Evolutionary conservation across 2,113 vertebrate species (phyloP).

Genomic region (Apaloderma vittatum): DNA sequence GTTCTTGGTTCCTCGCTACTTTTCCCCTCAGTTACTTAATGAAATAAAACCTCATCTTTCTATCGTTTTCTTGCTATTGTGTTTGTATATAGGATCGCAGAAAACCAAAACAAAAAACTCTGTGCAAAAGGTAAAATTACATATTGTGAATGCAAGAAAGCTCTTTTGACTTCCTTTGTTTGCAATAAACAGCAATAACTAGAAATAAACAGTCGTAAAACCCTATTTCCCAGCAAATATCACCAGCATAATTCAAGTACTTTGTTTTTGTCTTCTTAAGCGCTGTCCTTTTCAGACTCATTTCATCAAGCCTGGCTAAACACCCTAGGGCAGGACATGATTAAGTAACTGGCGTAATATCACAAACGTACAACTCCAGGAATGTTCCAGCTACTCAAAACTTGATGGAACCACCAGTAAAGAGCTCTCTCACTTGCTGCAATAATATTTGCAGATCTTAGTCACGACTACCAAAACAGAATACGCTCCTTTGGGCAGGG

Average conservation of each 20-base stretch:
- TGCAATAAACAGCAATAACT: slow-evolving; percentile 7
- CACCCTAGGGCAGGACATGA: not conserved
- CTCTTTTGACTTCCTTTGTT: not conserved
- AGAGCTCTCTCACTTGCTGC: not conserved
- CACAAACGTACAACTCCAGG: not conserved
- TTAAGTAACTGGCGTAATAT: not conserved
- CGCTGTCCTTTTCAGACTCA: not conserved
- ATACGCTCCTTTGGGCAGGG: rapidly evolving
- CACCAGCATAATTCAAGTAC: not conserved
- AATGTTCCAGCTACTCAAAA: not conserved
- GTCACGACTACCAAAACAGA: not conserved
- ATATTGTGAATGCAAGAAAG: not conserved
- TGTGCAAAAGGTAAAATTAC: not conserved
- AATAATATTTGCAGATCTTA: not conserved
- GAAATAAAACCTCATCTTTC: not conserved
- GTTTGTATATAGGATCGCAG: not conserved
- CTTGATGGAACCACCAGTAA: not conserved
- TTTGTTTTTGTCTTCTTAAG: not conserved
- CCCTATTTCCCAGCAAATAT: slow-evolving; percentile 20
- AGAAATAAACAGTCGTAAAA: slow-evolving; percentile 8
- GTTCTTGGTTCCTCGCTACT: not conserved
- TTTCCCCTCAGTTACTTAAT: not conserved
- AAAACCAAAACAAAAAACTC: not conserved
- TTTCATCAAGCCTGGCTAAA: not conserved
- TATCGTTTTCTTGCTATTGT: not conserved